A percentile compares a stretch with the other conserved stretches of the same genome.
Conservation (phyloP, 2,888 invertebrate genomes). For the Diloba caeruleocephala region DNA sequence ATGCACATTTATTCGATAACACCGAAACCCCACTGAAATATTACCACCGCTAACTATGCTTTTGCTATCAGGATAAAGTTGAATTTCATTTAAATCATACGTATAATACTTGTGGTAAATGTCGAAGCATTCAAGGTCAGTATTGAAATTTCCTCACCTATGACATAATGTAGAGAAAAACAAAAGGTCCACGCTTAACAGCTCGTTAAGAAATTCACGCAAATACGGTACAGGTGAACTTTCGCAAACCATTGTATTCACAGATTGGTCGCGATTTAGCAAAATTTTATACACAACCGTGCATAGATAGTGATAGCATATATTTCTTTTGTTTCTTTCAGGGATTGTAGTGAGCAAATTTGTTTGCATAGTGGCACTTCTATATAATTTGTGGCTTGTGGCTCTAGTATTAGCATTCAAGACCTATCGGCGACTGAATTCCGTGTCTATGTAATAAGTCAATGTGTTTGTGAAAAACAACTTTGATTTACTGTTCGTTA, state of each 20-base stretch:
- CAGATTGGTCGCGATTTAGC: neutral
- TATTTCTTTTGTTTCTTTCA: no score
- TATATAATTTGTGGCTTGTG: neutral
- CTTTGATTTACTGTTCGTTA: conserved; percentile 34
- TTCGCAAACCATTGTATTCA: conserved; percentile 7
- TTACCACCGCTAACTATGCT: conserved; percentile 4
- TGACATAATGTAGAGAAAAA: conserved; percentile 16
- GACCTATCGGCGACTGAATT: conserved; percentile 31
- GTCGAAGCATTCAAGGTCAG: conserved; percentile 32
- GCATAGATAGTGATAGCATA: no score
- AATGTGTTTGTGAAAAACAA: conserved; percentile 42
- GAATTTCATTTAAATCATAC: conserved; percentile 13
- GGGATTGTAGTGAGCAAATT: neutral
- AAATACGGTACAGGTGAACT: neutral
- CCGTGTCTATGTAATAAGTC: conserved; percentile 39
- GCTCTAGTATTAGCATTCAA: conserved; percentile 36
- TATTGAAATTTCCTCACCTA: conserved; percentile 45
- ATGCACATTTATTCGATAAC: conserved; percentile 53
- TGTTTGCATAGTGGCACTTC: conserved; percentile 17
- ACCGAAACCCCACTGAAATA: conserved; percentile 16
- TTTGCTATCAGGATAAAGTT: conserved; percentile 4
- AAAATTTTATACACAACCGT: no score
- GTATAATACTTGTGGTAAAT: conserved; percentile 9
- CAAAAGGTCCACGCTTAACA: conserved; percentile 17
- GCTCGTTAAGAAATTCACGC: conserved; percentile 18